Evolutionary conservation across 2,113 vertebrate species (phyloP).

Genomic region (Paracyprichromis sp.): DNA sequence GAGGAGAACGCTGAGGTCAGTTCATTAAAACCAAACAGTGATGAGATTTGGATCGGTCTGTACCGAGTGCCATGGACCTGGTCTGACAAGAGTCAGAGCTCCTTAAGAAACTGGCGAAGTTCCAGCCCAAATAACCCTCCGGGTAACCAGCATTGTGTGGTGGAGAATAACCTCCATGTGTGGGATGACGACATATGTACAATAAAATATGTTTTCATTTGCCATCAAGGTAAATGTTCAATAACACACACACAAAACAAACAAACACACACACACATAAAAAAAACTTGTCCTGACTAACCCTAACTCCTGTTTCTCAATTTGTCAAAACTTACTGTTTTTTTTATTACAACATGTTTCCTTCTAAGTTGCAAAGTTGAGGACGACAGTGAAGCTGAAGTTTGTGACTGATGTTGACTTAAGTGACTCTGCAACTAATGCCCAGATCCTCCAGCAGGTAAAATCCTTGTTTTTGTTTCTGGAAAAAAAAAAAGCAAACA

Average conservation of each 20-base stretch:
- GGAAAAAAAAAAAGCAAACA: background rate
- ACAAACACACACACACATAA: background rate
- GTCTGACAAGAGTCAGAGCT: background rate
- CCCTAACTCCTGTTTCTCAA: background rate
- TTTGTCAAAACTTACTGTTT: background rate
- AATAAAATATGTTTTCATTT: accelerated
- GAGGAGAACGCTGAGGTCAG: accelerated
- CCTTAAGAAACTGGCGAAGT: background rate
- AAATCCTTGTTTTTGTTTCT: background rate
- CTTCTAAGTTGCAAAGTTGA: background rate
- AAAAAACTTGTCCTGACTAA: background rate
- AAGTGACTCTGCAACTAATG: background rate
- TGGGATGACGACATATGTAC: accelerated
- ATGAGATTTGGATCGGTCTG: background rate
- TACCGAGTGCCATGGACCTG: background rate
- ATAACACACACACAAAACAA: background rate
- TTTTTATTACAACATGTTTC: background rate
- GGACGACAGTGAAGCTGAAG: background rate
- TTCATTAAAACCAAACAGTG: accelerated
- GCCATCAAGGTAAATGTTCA: background rate
- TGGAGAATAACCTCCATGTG: accelerated
- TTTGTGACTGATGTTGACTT: background rate
- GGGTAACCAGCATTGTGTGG: background rate
- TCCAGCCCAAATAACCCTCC: accelerated
- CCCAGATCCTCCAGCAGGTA: conserved; percentile 11